Base-by-base conservation (phyloP, 1,140 invertebrate species). In the Euwallacea similis region DNA sequence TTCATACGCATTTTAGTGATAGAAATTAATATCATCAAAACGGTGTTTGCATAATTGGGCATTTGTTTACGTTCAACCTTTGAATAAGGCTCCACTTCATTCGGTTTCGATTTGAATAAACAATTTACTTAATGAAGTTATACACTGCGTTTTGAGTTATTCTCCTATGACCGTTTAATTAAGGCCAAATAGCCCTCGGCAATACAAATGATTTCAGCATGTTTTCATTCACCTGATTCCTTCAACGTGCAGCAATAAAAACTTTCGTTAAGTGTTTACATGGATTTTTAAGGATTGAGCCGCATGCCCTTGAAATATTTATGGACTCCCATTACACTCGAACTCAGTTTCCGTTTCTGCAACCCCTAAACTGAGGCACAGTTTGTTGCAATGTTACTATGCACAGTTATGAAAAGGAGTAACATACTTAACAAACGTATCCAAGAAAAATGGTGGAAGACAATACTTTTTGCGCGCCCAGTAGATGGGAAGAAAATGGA, bases 111-210 rank as follows among this genome's bases (percentile, higher is more conserved):
- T 44, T 67, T 59, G 65, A 67, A 58, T 67, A 67, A 67, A 67
- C 65, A 67, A 67, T 67, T 67, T 67, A 56, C 65, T 58, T 67
- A 58, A 67, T 67, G 65, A 67, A 58, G 55, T 43, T 67, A 59
- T 54, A 54, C 64, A 42, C 11, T 54, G 10, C 33, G n/a, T 50
- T 66, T 54, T 41, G 16, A 54, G 50, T 42, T 21, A 43, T 61
- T 42, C 54, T 42, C 15, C n/a, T 67, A 46, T 67, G 55, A 58
- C 8, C 53, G 54, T 44, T 67, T 67, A 67, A 67, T 56, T 67
- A 67, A 67, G 42, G 50, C n/a, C 56, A 56, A 67, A 67, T 58
- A 67, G 41, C 55, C 65, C 13, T 67, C 16, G 54, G 46, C 42
- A 44, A 3, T 50, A 42, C 2, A 43, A n/a, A 11, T 58, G 21